Conservation (phyloP, 2,888 invertebrate species). For the Pherbina coryleti region DNA sequence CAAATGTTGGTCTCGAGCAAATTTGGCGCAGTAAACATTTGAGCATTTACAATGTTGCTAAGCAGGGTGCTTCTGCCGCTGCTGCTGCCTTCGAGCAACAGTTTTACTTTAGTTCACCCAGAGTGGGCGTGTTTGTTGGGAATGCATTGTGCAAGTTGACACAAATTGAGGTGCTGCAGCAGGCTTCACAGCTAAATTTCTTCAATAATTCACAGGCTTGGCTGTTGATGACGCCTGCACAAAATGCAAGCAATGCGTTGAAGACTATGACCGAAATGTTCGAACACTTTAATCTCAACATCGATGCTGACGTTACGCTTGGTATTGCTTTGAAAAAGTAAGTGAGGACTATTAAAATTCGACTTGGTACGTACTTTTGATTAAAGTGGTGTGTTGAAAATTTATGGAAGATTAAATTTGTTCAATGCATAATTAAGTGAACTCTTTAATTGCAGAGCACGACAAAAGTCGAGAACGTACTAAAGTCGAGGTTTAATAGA, state of each 20-base stretch:
- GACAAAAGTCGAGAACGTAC: no score
- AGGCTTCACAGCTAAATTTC: constrained; percentile 50
- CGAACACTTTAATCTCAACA: constrained; percentile 51
- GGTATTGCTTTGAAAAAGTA: constrained; percentile 50
- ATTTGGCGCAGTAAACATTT: constrained; percentile 52
- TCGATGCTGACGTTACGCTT: constrained; percentile 64
- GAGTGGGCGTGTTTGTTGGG: constrained; percentile 56
- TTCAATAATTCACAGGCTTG: constrained; percentile 61
- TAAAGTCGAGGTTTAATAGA: no score
- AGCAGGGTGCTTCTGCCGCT: neutral
- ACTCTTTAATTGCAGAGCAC: no score
- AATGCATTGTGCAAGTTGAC: constrained; percentile 44
- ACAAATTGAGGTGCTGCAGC: constrained; percentile 46
- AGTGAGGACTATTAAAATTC: constrained; percentile 28
- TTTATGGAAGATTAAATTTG: no score
- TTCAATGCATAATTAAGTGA: neutral
- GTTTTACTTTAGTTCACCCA: constrained; percentile 53
- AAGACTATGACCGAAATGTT: constrained; percentile 22
- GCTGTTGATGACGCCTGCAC: constrained; percentile 53
- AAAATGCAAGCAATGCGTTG: constrained; percentile 17
- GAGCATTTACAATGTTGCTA: constrained; percentile 52
- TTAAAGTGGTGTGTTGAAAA: no score
- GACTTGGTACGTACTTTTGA: neutral
- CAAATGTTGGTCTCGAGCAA: constrained; percentile 37
- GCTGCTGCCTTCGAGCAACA: constrained; percentile 50